These are phyloP conservation scores for Porites australiensis DNA, from an alignment of 64 coral and sea anemone species.

Conservation along the genomic window DNA sequence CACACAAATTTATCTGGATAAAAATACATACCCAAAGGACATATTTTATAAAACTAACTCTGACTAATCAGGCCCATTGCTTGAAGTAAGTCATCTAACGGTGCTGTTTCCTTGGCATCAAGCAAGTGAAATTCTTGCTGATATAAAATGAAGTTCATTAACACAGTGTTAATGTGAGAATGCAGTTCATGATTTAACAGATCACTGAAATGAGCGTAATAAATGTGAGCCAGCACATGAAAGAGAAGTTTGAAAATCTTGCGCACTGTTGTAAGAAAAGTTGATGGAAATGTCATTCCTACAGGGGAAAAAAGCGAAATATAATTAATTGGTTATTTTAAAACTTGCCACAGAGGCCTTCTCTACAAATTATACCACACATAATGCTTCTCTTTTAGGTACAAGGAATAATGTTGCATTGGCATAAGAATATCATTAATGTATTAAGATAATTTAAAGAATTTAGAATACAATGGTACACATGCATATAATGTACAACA, in stretches of 20 bases:
- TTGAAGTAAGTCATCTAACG: constrained; percentile 94
- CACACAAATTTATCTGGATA: constrained; percentile 30
- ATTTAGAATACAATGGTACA: no score
- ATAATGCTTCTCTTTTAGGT: no score
- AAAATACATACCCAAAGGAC: constrained; percentile 10
- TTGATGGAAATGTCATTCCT: constrained; percentile 90
- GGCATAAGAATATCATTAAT: no score
- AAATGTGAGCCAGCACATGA: constrained; percentile 93
- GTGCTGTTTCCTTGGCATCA: constrained; percentile 91
- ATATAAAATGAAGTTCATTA: constrained; percentile 94
- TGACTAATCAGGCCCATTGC: constrained; percentile 79
- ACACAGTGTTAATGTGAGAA: constrained; percentile 86
- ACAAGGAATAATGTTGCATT: no score
- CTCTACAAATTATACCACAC: no score
- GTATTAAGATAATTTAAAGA: no score
- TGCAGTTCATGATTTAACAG: constrained; percentile 87
- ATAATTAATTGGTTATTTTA: not conserved
- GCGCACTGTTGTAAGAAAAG: constrained; percentile 83
- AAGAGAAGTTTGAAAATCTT: constrained; percentile 94
- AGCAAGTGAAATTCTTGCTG: constrained; percentile 92
- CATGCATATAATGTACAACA: no score
- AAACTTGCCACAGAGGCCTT: not conserved
- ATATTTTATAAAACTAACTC: constrained; percentile 49
- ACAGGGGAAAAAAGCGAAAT: not conserved
- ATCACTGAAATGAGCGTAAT: constrained; percentile 89